phyloP scores from a whole-genome alignment of 2,113 vertebrate genomes.

The Corythaeola cristata region DNA sequence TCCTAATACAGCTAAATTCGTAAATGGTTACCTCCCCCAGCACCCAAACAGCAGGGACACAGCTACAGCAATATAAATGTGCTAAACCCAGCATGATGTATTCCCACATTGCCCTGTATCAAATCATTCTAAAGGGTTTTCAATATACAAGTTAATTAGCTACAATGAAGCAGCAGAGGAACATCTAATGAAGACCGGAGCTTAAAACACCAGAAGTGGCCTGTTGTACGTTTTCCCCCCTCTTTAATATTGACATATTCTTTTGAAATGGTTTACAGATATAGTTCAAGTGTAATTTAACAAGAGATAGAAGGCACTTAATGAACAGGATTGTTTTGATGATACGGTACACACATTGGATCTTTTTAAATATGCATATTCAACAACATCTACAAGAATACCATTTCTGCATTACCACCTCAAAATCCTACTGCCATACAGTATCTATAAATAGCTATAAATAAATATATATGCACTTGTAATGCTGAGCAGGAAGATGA shows the following conservation, averaged over 20 bases:
- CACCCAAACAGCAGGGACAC: slow-evolving; percentile 26
- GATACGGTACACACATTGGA: background rate
- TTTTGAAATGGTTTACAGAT: background rate
- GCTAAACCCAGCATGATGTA: slow-evolving; percentile 50
- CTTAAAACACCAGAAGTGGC: slow-evolving; percentile 31
- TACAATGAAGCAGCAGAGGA: background rate
- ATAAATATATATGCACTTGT: too few relatives aligned
- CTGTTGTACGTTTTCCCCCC: background rate
- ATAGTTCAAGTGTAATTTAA: background rate
- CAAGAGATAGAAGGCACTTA: background rate
- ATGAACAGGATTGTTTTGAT: background rate
- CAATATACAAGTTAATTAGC: slow-evolving; percentile 71
- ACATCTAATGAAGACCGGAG: background rate
- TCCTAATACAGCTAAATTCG: slow-evolving; percentile 8
- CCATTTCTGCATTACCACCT: background rate
- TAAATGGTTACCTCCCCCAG: slow-evolving; percentile 3
- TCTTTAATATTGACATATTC: background rate
- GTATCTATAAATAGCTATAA: background rate
- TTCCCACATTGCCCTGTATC: slow-evolving; percentile 49
- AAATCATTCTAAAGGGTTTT: slow-evolving; percentile 59
- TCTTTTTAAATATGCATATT: background rate
- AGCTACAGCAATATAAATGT: slow-evolving; percentile 11
- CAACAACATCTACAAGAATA: background rate
- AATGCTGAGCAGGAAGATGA: background rate
- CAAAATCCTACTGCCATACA: background rate